Percentiles rank a stretch among this genome's conserved stretches.
Conservation (phyloP, 2,888 invertebrate species). For the Trichogramma evanescens region DNA sequence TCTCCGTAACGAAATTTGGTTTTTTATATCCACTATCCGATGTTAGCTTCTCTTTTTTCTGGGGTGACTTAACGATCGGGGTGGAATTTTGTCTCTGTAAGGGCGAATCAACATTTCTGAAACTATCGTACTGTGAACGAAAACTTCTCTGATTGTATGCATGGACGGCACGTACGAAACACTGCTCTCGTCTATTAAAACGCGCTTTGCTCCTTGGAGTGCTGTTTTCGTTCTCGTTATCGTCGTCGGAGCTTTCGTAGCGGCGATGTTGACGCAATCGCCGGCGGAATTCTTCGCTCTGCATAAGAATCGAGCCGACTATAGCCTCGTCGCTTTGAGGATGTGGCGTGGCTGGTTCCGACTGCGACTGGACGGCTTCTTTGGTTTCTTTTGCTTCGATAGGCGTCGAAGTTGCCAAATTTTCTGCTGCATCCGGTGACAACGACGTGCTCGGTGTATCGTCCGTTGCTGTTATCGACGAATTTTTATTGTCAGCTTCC, state of each 20-base stretch:
- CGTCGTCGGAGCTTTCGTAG: conserved; percentile 38
- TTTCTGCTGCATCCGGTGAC: neutral
- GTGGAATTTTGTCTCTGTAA: conserved; percentile 5
- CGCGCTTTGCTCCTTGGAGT: conserved; percentile 23
- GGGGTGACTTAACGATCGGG: neutral
- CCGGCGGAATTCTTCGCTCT: conserved; percentile 75
- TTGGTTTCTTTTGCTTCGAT: conserved; percentile 21
- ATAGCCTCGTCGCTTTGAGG: conserved; percentile 64
- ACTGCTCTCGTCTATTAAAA: conserved; percentile 31
- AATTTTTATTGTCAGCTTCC: conserved; percentile 13
- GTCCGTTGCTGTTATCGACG: neutral
- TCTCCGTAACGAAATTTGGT: conserved; percentile 37
- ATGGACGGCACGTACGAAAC: conserved; percentile 36
- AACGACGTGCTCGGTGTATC: conserved; percentile 2
- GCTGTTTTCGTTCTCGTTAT: conserved; percentile 15
- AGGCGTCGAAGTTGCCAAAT: neutral
- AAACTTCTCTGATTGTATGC: conserved; percentile 34
- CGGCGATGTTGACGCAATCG: conserved; percentile 57
- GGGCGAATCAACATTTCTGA: conserved; percentile 26
- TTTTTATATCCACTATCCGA: conserved; percentile 29
- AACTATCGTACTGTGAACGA: conserved; percentile 38
- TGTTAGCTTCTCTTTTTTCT: conserved; percentile 7
- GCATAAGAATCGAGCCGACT: conserved; percentile 74
- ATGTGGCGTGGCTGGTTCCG: conserved; percentile 5
- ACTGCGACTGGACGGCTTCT: conserved; percentile 48